Base-by-base conservation (phyloP, 2,113 vertebrate species). In the Gnathonemus longibarbis region DNA sequence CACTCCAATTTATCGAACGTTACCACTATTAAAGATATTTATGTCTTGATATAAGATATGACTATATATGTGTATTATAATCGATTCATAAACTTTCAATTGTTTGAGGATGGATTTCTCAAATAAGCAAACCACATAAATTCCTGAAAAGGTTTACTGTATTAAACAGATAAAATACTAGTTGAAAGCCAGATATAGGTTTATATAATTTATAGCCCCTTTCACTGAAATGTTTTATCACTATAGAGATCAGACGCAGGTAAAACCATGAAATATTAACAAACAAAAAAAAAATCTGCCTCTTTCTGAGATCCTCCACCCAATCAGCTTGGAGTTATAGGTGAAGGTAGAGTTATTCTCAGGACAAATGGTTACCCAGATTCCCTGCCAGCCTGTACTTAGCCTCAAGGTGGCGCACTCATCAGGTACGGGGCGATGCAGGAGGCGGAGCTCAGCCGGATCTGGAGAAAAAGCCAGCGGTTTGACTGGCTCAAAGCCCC, bases 191-290 rank as follows among this genome's bases (percentile, higher is more conserved):
- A 87, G 83, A 35, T 53, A 35, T 48, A 87, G 85, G 6, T n/a
- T 50, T 87, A 87, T 39, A 53, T 52, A 11, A 52, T 87, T 56
- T 35, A 53, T 13, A 56, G 35, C 31, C 50, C 49, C 9, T 56
- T 87, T 87, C 50, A 53, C 27, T 21, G 50, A 53, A 87, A 35
- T 87, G 48, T 87, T 87, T 52, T 52, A 87, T 87, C 49, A 87
- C 31, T 56, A n/a, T 3, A 87, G 27, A 56, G 27, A 53, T 35
- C 31, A 50, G 50, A 53, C 3, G 50, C 49, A 84, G 45, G 83
- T 84, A 48, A 84, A 84, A 48, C 50, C 85, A 87, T 53, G 48
- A 87, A 52, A 87, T 87, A 87, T 52, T 48, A 17, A 87, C 11
- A 45, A 45, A 15, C 4, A 46, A 31, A 24, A 31, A 46, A 24